phyloP scores from a whole-genome alignment of 2,888 invertebrate genomes.

The Diadegma fenestrale region DNA sequence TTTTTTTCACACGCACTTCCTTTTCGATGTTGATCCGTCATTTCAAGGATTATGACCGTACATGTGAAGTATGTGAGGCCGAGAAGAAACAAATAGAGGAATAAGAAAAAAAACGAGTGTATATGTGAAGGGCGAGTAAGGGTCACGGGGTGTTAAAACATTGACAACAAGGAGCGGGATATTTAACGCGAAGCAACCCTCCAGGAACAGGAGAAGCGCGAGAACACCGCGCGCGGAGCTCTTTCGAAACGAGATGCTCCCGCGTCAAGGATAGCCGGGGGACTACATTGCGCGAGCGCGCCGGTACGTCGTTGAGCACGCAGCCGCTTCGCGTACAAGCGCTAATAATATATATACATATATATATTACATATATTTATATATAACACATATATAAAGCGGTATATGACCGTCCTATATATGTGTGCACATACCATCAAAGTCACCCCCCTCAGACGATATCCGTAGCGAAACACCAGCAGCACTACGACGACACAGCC shows the following conservation, averaged over 20 bases:
- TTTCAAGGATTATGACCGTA: background rate
- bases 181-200: slow-evolving; percentile 49
- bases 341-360: slow-evolving; percentile 27
- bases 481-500: slow-evolving; percentile 48
- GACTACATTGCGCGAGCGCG: slow-evolving; percentile 84
- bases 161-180: slow-evolving; percentile 52
- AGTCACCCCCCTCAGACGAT: slow-evolving; percentile 52
- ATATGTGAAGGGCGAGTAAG: background rate
- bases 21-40: slow-evolving; percentile 10
- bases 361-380: slow-evolving; percentile 33
- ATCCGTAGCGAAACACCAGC: slow-evolving; percentile 36
- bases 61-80: background rate
- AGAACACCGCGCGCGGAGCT: slow-evolving; percentile 68
- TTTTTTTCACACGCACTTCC: slow-evolving; percentile 11
- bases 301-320: slow-evolving; percentile 79
- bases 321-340: slow-evolving; percentile 77
- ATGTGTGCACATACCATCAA: slow-evolving; percentile 47
- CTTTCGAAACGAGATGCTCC: slow-evolving; percentile 78
- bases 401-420: slow-evolving; percentile 30
- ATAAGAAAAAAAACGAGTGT: slow-evolving; percentile 15
- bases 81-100: background rate
- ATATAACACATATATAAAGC: slow-evolving; percentile 11
- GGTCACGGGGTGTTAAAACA: slow-evolving; percentile 47
- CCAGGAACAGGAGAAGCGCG: slow-evolving; percentile 62
- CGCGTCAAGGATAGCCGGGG: slow-evolving; percentile 82